Base-by-base conservation (phyloP, 1,140 invertebrate genomes). In the Drosophila tristis region DNA sequence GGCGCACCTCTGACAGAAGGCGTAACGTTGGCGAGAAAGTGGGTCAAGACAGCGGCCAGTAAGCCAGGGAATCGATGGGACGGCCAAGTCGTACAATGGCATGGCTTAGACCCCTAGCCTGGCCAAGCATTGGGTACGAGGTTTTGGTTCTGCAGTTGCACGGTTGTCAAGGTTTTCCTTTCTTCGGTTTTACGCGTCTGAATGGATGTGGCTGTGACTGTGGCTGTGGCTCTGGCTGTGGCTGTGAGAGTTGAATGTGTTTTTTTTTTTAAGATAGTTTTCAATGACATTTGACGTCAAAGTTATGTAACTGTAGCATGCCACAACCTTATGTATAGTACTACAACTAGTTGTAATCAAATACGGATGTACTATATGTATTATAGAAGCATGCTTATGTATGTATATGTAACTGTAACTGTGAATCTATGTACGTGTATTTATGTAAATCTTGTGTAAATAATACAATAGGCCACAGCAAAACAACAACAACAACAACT, bases 231-330 rank as follows among this genome's bases (percentile, higher is more conserved):
- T 11, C 31, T 20, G 2, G 31, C 9, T 35, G 31, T 71, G 68
- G 45, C 25, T 51, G 42, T 44, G 72, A 20, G 53, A 35, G 39
- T 29, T 58, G 71, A 74, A 56, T 65, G 47, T 13, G 31, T 35
- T 55, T 61, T 72, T 61, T 72, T 16, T 61, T 61, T 64, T 64
- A 71, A 64, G 60, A 68, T 65, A 58, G 47, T 71, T 71, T 59
- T 64, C 75, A 84, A 75, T 71, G 71, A 75, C 75, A 67, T 78
- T 70, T 73, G 51, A 54, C 3, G 61, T 20, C 48, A 68, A 39
- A 47, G 63, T 86, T 86, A 87, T 57, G 74, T 86, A 86, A 86
- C 61, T 63, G 45, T 47, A 87, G 78, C 74, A 87, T 87, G 68
- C 42, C 43, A 50, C 45, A 43, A 51, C 55, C 48, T 53, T 54